Conservation (phyloP, 1,140 invertebrate species). For the Bombus superbus region DNA sequence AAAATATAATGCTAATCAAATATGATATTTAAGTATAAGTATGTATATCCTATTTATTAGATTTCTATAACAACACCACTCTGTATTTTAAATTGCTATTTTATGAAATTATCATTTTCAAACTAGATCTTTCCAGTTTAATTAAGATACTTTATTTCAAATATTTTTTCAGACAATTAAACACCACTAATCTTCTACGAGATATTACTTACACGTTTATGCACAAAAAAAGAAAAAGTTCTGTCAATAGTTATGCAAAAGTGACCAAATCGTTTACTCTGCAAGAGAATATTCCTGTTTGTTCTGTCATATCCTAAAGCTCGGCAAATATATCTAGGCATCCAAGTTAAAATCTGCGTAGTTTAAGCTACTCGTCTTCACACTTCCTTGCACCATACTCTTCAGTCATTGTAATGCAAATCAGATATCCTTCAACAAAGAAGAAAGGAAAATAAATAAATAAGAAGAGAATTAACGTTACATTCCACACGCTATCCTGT, state of each 20-base stretch:
- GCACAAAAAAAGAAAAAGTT: not conserved
- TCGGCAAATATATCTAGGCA: slow-evolving; percentile 48
- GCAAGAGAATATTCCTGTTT: slow-evolving; percentile 18
- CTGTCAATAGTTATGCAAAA: not conserved
- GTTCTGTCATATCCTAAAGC: slow-evolving; percentile 41
- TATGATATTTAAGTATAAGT: too few relatives aligned
- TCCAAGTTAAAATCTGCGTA: slow-evolving; percentile 5
- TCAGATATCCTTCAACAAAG: not conserved
- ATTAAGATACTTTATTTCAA: not conserved
- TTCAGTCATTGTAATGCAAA: not conserved
- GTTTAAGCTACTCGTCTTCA: slow-evolving; percentile 45
- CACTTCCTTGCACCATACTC: not conserved
- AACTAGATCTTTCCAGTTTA: not conserved
- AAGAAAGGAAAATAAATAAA: not conserved
- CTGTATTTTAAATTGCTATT: not conserved
- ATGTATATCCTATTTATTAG: not conserved
- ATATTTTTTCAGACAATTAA: not conserved
- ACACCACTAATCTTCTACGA: not conserved
- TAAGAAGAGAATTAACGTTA: not conserved
- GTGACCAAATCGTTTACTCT: not conserved
- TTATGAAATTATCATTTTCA: not conserved
- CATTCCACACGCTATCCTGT: not conserved
- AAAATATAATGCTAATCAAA: too few relatives aligned
- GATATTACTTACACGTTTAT: not conserved
- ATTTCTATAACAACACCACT: not conserved